These are phyloP conservation scores for Seira musarum DNA, from an alignment of 2,888 invertebrate genomes.

Conservation along the genomic window DNA sequence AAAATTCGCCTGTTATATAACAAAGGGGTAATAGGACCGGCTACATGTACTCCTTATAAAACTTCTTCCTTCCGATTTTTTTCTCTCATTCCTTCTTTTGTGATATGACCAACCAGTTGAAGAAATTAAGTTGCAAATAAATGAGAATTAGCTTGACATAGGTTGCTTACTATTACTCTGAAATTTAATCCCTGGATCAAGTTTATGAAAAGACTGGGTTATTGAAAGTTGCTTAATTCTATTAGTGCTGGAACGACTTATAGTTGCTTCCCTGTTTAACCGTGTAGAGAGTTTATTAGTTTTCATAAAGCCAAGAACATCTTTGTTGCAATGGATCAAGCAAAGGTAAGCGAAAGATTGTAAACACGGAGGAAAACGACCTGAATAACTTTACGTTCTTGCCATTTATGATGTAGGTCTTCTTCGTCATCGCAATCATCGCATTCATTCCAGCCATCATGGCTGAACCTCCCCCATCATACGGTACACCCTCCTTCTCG, in stretches of 20 bases:
- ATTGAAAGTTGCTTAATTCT: not conserved
- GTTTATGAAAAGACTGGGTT: not conserved
- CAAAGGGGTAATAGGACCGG: constrained; percentile 24
- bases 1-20: not conserved
- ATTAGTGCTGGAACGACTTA: not conserved
- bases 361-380: no score
- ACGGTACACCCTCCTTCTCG: constrained; percentile 21
- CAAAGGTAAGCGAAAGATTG: no score
- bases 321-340: no score
- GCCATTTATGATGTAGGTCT: no score
- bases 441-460: constrained; percentile 18
- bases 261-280: not conserved
- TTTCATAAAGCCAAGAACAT: no score
- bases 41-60: constrained; percentile 38
- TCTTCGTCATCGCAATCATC: no score
- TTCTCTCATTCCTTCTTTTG: constrained; percentile 40
- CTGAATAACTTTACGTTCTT: no score
- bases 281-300: no score
- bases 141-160: no score
- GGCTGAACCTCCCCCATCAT: constrained; percentile 21
- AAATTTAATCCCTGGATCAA: constrained; percentile 1
- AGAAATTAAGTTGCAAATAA: constrained; percentile 18
- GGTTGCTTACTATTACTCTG: no score
- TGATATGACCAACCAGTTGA: constrained; percentile 2
- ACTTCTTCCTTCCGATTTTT: constrained; percentile 45